Conservation (phyloP, 2,797 vertebrate species). For the Coregonus sp. region DNA sequence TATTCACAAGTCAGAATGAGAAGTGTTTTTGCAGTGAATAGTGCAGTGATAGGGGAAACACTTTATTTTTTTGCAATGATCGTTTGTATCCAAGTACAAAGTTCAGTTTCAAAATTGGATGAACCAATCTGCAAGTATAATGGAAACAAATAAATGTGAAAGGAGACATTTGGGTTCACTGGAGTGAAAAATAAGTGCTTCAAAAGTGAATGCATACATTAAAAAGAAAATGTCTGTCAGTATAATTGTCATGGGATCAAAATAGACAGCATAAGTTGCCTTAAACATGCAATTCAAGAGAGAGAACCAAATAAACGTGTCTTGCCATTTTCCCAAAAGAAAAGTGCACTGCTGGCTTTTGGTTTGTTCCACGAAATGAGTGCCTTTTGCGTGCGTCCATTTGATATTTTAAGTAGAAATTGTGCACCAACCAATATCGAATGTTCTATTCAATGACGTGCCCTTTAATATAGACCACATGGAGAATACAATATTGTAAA, state of each 20-base stretch:
- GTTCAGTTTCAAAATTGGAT: conserved; percentile 20
- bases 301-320: conserved; percentile 31
- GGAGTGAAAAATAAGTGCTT: conserved; percentile 52
- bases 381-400: not conserved
- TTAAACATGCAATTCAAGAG: conserved; percentile 50
- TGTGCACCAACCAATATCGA: no score
- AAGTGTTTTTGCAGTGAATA: conserved; percentile 54
- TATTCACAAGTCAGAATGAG: conserved; percentile 64
- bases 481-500: no score
- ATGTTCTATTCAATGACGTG: no score
- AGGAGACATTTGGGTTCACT: conserved; percentile 35
- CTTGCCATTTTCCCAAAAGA: conserved; percentile 18
- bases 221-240: not conserved
- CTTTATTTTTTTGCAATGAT: conserved; percentile 11
- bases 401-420: no score
- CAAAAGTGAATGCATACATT: conserved; percentile 44
- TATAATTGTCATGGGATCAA: conserved; percentile 9
- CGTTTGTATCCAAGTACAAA: not conserved
- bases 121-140: conserved; percentile 28
- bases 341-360: conserved; percentile 49
- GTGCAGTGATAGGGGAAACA: conserved; percentile 40
- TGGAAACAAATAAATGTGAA: not conserved
- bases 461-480: no score
- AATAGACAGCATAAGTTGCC: conserved; percentile 19
- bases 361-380: no score